These are phyloP conservation scores for Sussaba pulchella DNA, from an alignment of 2,888 invertebrate species.

Conservation along the genomic window DNA sequence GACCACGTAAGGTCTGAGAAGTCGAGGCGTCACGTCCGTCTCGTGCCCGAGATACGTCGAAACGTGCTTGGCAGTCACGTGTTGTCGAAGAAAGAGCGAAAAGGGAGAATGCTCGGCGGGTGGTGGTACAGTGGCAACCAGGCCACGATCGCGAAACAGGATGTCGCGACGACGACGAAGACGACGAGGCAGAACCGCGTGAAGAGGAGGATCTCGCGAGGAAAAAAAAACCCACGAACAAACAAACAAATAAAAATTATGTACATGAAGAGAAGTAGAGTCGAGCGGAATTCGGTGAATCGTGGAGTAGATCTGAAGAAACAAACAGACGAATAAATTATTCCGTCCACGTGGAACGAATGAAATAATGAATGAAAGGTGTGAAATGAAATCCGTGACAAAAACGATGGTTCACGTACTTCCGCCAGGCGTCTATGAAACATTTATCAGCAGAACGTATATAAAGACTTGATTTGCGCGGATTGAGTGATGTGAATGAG, in stretches of 20 bases:
- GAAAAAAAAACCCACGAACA: conserved; percentile 52
- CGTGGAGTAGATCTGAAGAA: conserved; percentile 62
- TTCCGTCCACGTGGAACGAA: conserved; percentile 24
- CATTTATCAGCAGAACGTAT: too few species aligned
- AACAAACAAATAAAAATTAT: conserved; percentile 31
- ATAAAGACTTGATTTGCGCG: not conserved
- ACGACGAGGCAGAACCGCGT: conserved; percentile 65
- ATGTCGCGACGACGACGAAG: conserved; percentile 65
- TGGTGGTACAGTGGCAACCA: conserved; percentile 36
- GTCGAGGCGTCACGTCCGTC: conserved; percentile 35
- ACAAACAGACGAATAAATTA: conserved; percentile 53
- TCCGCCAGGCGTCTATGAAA: not conserved
- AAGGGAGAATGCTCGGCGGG: conserved; percentile 18
- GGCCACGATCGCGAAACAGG: conserved; percentile 60
- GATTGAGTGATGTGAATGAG: not conserved
- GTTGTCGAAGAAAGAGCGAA: conserved; percentile 57
- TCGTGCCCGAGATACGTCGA: conserved; percentile 37
- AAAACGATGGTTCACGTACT: not conserved
- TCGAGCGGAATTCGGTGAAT: conserved; percentile 60
- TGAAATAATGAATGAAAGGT: conserved; percentile 57
- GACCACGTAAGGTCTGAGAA: conserved; percentile 12
- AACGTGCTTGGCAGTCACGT: conserved; percentile 58
- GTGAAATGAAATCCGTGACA: conserved; percentile 39
- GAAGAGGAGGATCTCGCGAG: conserved; percentile 65
- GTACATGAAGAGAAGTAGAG: conserved; percentile 70